Evolutionary conservation across 2,113 vertebrate species (phyloP), one percentile per base, ranked within the genome.

Genomic region (Eulemur rufifrons): DNA sequence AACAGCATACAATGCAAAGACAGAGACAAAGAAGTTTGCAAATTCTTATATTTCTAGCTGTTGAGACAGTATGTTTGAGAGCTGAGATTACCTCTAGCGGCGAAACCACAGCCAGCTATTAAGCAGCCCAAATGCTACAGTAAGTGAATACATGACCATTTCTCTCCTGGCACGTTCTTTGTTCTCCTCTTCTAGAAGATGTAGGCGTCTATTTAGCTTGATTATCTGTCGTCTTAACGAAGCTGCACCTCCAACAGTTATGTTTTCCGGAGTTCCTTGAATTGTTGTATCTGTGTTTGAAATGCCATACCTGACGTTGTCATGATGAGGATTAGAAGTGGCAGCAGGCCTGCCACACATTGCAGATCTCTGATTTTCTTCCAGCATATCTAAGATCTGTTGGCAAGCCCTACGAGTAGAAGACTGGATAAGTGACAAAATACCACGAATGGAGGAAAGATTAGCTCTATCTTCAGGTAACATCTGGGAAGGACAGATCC

Each of bases 31-130:
- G 89, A 92, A 56, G 89, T 95, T 92, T 98, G 97, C 84, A 97
- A 98, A 97, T 76, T 95, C 84, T 96, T 98, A 61, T 97, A 91
- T 98, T 98, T 97, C 95, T 80, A 95, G 78, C 74, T 68, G 89
- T 37, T 71, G 78, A 93, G 78, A 85, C 71, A 86, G 66, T 95
- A 69, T 29, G 95, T 92, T 85, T 0, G 2, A 91, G 91, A 89
- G 92, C 56, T 4, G 85, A 54, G 63, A 68, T 61, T 85, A 42
- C 64, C 76, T 95, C 98, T 99, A 99, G 98, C 99, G 99, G 69
- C 99, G 99, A 96, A 99, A 98, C 99, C 99, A 99, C 85, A 99
- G 99, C 99, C 99, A 99, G 98, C 99, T 99, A 95, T 99, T 99
- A 96, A 99, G 98, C 61, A 99, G 99, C 99, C 99, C 99, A 98